Evolutionary conservation across 2,888 invertebrate genomes (phyloP).

Genomic region (Pasiphila rectangulata): DNA sequence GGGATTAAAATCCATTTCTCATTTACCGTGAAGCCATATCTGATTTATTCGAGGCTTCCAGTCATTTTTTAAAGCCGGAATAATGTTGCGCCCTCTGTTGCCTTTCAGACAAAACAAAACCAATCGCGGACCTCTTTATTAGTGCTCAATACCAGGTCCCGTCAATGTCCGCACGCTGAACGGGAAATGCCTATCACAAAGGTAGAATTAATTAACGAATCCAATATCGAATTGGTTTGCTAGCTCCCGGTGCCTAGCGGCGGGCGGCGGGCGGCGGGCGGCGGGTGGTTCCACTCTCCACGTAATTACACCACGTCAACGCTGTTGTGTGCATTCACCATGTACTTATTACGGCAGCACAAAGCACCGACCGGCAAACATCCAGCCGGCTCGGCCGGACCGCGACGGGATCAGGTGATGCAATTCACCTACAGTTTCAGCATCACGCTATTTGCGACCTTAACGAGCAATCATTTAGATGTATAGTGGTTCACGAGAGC

Average conservation of each 20-base stretch:
- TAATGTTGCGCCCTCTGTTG: neutral
- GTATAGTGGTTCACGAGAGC: conserved; percentile 15
- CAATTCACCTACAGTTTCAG: conserved; percentile 46
- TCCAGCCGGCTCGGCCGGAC: conserved; percentile 37
- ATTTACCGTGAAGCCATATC: neutral
- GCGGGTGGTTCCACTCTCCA: conserved; percentile 42
- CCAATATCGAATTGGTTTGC: conserved; percentile 52
- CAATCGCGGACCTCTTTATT: conserved; percentile 44
- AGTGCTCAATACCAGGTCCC: conserved; percentile 39
- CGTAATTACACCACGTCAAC: conserved; percentile 55
- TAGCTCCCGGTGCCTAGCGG: conserved; percentile 24
- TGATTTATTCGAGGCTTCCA: conserved; percentile 3
- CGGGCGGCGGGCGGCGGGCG: conserved; percentile 18
- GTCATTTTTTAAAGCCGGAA: neutral
- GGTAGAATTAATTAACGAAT: conserved; percentile 58
- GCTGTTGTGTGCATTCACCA: conserved; percentile 49
- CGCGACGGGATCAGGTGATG: conserved; percentile 51
- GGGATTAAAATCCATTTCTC: too few relatives aligned
- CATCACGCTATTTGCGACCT: conserved; percentile 35
- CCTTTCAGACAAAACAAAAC: conserved; percentile 15
- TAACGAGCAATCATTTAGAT: conserved; percentile 26
- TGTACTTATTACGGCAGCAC: conserved; percentile 43
- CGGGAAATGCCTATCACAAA: conserved; percentile 47
- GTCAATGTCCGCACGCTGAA: conserved; percentile 42
- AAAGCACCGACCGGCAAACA: conserved; percentile 46